Evolutionary conservation across 2,888 invertebrate species (phyloP), one percentile per base, ranked within the genome.

Genomic region (Acanthosoma haemorrhoidale): DNA sequence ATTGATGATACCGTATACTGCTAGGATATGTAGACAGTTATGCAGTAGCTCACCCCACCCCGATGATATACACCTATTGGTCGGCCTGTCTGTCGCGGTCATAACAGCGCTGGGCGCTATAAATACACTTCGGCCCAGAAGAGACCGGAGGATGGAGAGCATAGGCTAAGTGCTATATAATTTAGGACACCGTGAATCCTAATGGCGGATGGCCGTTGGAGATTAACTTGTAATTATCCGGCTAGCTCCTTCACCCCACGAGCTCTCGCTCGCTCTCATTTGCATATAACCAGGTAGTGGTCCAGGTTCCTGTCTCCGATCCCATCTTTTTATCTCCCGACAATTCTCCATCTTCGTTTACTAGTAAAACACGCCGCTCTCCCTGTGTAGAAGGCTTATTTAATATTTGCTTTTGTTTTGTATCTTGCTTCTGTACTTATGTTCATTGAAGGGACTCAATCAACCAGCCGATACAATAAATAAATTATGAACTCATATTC

Each of bases 211-310:
- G 25, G 51, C 51, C 25, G 25, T 9, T n/a, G 16, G 25, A 51
- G 51, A 51, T 51, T 51, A 51, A 51, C 51, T 51, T 51, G 51
- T 51, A 51, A 51, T 51, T 51, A 51, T 51, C 51, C 21, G 1
- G 5, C 13, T 25, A 0, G 2, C 21, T 25, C 51, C 25, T 8
- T 25, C 4, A n/a, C n/a, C n/a, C 25, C 13, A 18, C 41, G 16
- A 4, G 3, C 4, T n/a, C 25, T 25, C 1, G 1, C 2, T n/a
- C 4, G 3, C 3, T 5, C 25, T 25, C 8, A 51, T 51, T 51
- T 51, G 51, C 51, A 51, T 51, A 51, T 51, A 51, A 51, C 51
- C 51, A 51, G 41, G 16, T 16, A 41, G 16, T 16, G 41, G 41
- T n/a, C 41, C 41, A 16, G 51, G 51, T 51, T 18, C 51, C 51